Conservation (phyloP, 2,888 invertebrate species). For the Synanthedon myopaeformis region DNA sequence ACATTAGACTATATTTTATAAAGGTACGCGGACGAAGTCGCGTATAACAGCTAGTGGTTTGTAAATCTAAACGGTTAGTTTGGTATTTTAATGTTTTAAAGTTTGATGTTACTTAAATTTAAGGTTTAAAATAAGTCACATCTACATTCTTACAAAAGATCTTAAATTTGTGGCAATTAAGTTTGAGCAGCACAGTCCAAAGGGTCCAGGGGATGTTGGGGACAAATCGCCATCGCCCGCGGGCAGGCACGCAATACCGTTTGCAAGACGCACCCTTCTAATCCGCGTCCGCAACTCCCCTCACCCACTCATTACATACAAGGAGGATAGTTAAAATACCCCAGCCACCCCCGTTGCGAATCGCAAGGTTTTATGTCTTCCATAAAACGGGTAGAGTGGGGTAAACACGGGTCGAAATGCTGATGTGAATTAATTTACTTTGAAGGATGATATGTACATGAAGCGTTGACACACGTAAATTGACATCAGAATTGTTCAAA, state of each 20-base stretch:
- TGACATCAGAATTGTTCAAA: too few species aligned
- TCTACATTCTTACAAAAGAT: too few species aligned
- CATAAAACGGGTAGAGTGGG: constrained; percentile 5
- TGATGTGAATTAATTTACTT: neutral
- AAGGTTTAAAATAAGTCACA: too few species aligned
- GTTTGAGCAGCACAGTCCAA: constrained; percentile 26
- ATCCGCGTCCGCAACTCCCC: constrained; percentile 22
- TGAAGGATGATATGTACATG: neutral
- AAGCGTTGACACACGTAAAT: neutral
- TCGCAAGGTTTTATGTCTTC: constrained; percentile 38
- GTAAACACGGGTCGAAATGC: neutral
- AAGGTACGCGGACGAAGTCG: too few species aligned
- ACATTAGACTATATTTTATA: too few species aligned
- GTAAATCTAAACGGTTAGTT: too few species aligned
- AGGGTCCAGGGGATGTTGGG: constrained; percentile 45
- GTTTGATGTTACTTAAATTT: too few species aligned
- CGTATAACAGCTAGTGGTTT: too few species aligned
- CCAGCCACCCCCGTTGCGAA: constrained; percentile 28
- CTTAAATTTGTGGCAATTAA: constrained; percentile 3
- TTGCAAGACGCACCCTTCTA: constrained; percentile 67
- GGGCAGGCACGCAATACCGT: constrained; percentile 59
- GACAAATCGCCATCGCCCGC: constrained; percentile 62
- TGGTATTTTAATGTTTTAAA: too few species aligned
- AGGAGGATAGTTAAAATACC: constrained; percentile 51
- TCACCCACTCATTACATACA: constrained; percentile 57